Evolutionary conservation across 2,888 invertebrate genomes (phyloP).

Genomic region (Ormyrus labotus): DNA sequence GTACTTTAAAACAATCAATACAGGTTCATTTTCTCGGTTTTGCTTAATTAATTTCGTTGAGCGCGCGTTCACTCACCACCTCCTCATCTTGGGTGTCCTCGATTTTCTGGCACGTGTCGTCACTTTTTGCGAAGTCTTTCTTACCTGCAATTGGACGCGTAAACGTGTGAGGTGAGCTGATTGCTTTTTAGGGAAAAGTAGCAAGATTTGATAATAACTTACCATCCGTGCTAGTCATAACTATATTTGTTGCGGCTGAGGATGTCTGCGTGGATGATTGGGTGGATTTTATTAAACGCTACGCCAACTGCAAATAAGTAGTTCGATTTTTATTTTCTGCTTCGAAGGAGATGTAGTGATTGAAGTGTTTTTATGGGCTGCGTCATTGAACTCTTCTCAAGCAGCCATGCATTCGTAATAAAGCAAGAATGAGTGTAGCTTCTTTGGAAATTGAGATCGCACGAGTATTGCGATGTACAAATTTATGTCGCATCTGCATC

Average conservation of each 20-base stretch:
- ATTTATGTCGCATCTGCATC: too few relatives aligned
- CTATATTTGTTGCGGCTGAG: conserved; percentile 34
- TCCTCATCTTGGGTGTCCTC: conserved; percentile 79
- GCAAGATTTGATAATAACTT: neutral
- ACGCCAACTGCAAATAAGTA: conserved; percentile 28
- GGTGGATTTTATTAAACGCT: neutral
- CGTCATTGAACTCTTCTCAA: neutral
- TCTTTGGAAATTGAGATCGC: too few relatives aligned
- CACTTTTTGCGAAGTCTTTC: conserved; percentile 37
- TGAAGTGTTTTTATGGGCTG: neutral
- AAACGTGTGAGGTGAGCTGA: too few relatives aligned
- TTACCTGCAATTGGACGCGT: too few relatives aligned
- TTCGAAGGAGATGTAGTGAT: neutral
- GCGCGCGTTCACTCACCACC: conserved; percentile 74
- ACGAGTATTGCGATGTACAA: too few relatives aligned
- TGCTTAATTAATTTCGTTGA: neutral
- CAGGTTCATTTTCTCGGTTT: neutral
- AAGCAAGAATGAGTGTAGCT: too few relatives aligned
- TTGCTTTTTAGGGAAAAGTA: too few relatives aligned
- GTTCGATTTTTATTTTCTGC: neutral
- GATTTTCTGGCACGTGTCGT: conserved; percentile 70
- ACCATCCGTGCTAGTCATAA: conserved; percentile 54
- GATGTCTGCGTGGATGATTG: neutral
- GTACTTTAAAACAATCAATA: conserved; percentile 66
- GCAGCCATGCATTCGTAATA: neutral